Percentiles rank a stretch among this genome's conserved stretches.
Conservation (phyloP, 2,113 vertebrate species). For the Stigmatopora argus region DNA sequence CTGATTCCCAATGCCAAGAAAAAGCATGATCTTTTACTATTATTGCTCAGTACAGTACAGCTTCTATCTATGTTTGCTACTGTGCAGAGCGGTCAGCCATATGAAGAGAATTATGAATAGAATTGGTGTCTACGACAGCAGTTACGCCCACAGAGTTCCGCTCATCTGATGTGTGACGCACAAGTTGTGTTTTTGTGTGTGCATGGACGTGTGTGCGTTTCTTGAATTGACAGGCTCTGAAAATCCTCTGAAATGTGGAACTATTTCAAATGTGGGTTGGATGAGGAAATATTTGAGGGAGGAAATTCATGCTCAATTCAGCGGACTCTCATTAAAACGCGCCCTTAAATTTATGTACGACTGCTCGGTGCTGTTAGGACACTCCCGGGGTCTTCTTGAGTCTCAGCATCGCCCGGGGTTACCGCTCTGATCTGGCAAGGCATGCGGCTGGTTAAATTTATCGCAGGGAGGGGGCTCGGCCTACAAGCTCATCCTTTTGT, state of each 20-base stretch:
- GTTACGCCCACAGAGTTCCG: conserved; percentile 63
- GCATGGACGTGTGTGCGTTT: conserved; percentile 13
- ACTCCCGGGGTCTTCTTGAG: conserved; percentile 32
- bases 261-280: conserved; percentile 28
- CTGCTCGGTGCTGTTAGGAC: conserved; percentile 47
- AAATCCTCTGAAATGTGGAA: conserved; percentile 35
- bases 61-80: conserved; percentile 34
- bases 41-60: conserved; percentile 11
- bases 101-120: conserved; percentile 68
- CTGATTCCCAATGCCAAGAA: no score
- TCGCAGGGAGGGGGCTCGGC: conserved; percentile 40
- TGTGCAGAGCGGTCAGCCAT: conserved; percentile 63
- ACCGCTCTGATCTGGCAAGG: conserved; percentile 53
- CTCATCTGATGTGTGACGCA: conserved; percentile 62
- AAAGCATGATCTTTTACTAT: not conserved
- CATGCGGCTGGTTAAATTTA: conserved; percentile 74
- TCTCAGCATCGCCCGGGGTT: conserved; percentile 57
- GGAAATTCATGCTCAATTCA: conserved; percentile 41
- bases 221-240: conserved; percentile 48
- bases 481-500: conserved; percentile 69
- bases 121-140: conserved; percentile 62
- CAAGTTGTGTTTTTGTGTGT: conserved; percentile 54
- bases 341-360: conserved; percentile 20
- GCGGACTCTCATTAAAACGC: conserved; percentile 19
- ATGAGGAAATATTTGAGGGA: conserved; percentile 44